Conservation (phyloP, 2,888 invertebrate species). For the Capitulum mitella region DNA sequence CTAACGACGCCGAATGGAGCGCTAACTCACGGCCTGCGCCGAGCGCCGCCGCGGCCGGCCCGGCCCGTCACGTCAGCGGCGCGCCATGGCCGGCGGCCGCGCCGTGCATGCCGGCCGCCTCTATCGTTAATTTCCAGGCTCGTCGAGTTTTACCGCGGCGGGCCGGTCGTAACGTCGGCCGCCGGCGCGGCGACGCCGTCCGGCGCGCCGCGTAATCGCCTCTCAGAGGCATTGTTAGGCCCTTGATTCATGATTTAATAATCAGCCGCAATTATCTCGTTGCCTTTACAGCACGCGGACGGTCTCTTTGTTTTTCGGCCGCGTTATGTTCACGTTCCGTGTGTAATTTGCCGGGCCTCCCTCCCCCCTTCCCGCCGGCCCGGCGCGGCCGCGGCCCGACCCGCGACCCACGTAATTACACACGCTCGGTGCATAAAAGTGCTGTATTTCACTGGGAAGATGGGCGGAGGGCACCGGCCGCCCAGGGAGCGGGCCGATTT, state of each 20-base stretch:
- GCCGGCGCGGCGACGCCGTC: neutral
- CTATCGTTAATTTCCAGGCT: conserved; percentile 1
- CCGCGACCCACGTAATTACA: neutral
- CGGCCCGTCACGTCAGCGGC: neutral
- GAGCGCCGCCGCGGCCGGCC: neutral
- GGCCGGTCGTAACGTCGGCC: neutral
- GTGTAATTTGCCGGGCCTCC: conserved; percentile 32
- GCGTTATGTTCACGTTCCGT: conserved; percentile 3
- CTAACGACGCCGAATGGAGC: neutral
- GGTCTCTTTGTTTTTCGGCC: neutral
- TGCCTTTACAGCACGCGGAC: neutral
- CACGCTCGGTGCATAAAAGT: neutral
- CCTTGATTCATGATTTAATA: neutral
- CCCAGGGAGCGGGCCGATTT: neutral
- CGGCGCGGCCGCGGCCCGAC: neutral
- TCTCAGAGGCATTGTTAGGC: neutral
- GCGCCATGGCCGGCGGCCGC: neutral
- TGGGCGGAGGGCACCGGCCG: neutral
- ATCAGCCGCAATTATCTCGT: conserved; percentile 1
- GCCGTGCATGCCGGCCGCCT: neutral
- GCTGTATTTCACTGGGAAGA: neutral
- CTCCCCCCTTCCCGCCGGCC: conserved; percentile 47
- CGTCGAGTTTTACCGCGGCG: neutral
- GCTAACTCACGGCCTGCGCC: neutral
- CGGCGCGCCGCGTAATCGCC: neutral